Evolutionary conservation across 2,888 invertebrate genomes (phyloP), one percentile per base, ranked within the genome.

Genomic region (Alsophila aescularia): DNA sequence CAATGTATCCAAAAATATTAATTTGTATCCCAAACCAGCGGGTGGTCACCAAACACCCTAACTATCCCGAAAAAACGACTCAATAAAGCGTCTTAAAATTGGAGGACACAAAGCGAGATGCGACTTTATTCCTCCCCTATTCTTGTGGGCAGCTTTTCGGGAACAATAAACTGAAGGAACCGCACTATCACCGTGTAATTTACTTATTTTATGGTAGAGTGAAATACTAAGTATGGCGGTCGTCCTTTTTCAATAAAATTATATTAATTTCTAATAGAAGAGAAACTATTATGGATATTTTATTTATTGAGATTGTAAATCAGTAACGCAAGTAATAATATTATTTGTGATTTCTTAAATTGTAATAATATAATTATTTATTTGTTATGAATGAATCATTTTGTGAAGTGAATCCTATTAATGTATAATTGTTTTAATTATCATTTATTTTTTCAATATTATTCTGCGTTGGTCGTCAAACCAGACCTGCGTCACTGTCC

Each of bases 91-190:
- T 16, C 55, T 53, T 58, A 58, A 58, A 58, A 51, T 53, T 48
- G 44, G 27, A 43, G 35, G 58, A 50, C 51, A 63, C 62, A 59
- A 61, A 61, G 57, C 61, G 51, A 36, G 24, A 37, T 37, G 27
- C 41, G 56, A 54, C 56, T 47, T 54, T 58, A 60, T 64, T 64
- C 59, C 57, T 64, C 55, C 43, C 42, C 29, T 60, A 57, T 61
- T 59, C 61, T 48, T 16, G 50, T 48, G 61, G 61, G 57, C 64
- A 61, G 50, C 42, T 51, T 56, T n/a, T 12, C 32, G 48, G 27
- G 40, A 35, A 57, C 60, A 58, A 64, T 61, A 57, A 64, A 61
- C 60, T 37, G 42, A 10, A 16, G 40, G 42, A 51, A 52, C 50
- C 52, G 52, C 58, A 37, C 52, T 61, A 53, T 53, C 53, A 52